Base-by-base conservation (phyloP, 2,888 invertebrate genomes). In the Branchipolynoe longqiensis region DNA sequence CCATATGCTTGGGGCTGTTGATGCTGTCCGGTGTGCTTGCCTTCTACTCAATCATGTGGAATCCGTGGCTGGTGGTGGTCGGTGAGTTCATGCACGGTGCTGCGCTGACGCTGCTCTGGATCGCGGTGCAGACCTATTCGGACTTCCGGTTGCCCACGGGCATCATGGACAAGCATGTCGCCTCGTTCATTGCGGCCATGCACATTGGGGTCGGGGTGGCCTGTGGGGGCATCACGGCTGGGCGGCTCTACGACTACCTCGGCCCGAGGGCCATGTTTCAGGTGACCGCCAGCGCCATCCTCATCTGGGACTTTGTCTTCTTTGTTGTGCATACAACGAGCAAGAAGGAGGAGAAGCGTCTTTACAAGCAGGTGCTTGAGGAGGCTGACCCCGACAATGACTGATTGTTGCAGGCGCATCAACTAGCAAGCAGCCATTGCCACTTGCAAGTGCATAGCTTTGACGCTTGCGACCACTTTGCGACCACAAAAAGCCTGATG, bases 141-240 rank as follows among this genome's bases (percentile, higher is more conserved):
- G 88, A 87, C 56, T 88, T 88, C 85, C 31, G 85, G 28, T 36
- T 87, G 18, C 87, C 86, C 78, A 85, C 88, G 2, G 83, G 82
- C 33, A 89, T 91, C 0, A 88, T 92, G 4, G 91, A 92, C 83
- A 89, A 92, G 69, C 92, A 92, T 84, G 91, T 92, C 28, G 86
- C 91, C 1, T 90, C 91, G 41, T 89, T 93, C 12, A 84, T 92
- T 54, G 91, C 91, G 0, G 90, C 91, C 6, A 86, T 92, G 22
- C 91, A 92, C 87, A 90, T 91, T 85, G 92, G 92, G 31, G 78
- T 92, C n/a, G 93, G 92, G 1, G 91, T 91, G 81, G 90, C 90
- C 3, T 78, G 86, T 8, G 93, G 93, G 0, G 90, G 91, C 58
- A 78, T 92, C 18, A 25, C 91, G 31, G 91, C 92, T 48, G 93